Evolutionary conservation across 1,140 invertebrate genomes (phyloP).

Genomic region (Aplysia californica): DNA sequence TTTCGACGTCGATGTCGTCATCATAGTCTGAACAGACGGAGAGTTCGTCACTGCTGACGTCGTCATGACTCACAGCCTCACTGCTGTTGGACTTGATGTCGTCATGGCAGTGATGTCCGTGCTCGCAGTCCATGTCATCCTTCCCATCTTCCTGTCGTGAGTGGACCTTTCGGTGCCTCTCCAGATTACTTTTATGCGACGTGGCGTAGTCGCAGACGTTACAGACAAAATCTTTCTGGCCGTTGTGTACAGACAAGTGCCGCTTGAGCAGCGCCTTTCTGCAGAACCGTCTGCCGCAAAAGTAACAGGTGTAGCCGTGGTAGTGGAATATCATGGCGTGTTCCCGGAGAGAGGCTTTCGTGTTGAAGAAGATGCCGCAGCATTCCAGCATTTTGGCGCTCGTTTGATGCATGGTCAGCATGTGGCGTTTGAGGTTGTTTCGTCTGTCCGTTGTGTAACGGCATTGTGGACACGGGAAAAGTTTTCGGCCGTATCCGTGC

Average conservation of each 20-base stretch:
- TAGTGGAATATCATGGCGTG: slow-evolving; percentile 67
- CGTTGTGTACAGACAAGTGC: slow-evolving; percentile 69
- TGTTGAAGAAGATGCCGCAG: slow-evolving; percentile 66
- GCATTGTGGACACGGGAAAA: slow-evolving; percentile 65
- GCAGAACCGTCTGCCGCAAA: slow-evolving; percentile 67
- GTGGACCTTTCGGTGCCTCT: slow-evolving; percentile 67
- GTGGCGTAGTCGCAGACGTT: slow-evolving; percentile 68
- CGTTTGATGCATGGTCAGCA: slow-evolving; percentile 68
- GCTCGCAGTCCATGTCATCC: slow-evolving; percentile 16
- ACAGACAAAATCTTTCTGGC: slow-evolving; percentile 68
- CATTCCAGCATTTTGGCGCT: slow-evolving; percentile 65
- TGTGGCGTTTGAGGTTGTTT: slow-evolving; percentile 70
- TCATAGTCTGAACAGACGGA: slow-evolving; percentile 40
- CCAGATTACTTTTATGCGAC: slow-evolving; percentile 71
- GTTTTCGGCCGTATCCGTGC: slow-evolving; percentile 52
- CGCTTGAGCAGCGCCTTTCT: slow-evolving; percentile 70
- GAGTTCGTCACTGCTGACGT: slow-evolving; percentile 35
- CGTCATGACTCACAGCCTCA: slow-evolving; percentile 19
- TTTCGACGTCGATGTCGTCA: slow-evolving; percentile 40
- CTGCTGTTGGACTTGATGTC: slow-evolving; percentile 12
- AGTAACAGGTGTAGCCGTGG: slow-evolving; percentile 67
- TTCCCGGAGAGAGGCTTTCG: slow-evolving; percentile 66
- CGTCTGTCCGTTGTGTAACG: slow-evolving; percentile 68
- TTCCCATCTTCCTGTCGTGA: slow-evolving; percentile 45
- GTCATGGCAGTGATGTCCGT: background rate